Evolutionary conservation across 23 tunicate genomes (phyloP), one percentile per base, ranked within the genome.

Genomic region (Ciona savignyi): DNA sequence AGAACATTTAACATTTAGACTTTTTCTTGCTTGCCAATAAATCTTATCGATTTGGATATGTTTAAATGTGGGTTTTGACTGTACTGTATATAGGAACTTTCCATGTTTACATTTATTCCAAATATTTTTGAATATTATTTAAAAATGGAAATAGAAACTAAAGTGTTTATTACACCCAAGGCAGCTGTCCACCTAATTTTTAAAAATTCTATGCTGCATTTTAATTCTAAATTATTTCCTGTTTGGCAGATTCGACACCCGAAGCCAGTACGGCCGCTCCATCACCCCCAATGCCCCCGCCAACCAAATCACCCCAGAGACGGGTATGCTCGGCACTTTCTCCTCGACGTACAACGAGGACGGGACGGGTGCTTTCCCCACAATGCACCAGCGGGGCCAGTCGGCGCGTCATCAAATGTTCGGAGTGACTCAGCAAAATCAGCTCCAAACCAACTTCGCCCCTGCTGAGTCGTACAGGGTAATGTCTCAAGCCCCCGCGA

Each of bases 211-310:
- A 27, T 27, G 49, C 51, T 22, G 24, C 11, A 21, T 69, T 29
- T 27, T 69, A 69, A 69, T 27, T 69, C 27, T 25, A 69, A 26
- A 11, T 69, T 69, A 27, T 27, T 69, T 65, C 69, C 60, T 76
- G 4, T n/a, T n/a, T n/a, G n/a, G n/a, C 85, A 77, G 81, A 67
- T 77, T 62, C 34, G 81, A 67, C 74, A 77, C 27, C 42, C 73
- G 33, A 63, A 77, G 27, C 34, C 73, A 42, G 2, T 77, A 67
- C 28, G 65, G 35, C 1, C 74, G 73, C 26, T 21, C 63, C n/a
- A 26, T 62, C n/a, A 20, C 65, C 4, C 28, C 81, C 27, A 67
- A 74, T 19, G 76, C 84, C 24, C 78, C 85, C 2, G 72, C 85
- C 65, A 80, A 80, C 35, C 78, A 62, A 27, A 80, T 76, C 6